These are phyloP conservation scores for Meloidogyne chitwoodi DNA, from an alignment of 1,140 invertebrate species.

Conservation along the genomic window DNA sequence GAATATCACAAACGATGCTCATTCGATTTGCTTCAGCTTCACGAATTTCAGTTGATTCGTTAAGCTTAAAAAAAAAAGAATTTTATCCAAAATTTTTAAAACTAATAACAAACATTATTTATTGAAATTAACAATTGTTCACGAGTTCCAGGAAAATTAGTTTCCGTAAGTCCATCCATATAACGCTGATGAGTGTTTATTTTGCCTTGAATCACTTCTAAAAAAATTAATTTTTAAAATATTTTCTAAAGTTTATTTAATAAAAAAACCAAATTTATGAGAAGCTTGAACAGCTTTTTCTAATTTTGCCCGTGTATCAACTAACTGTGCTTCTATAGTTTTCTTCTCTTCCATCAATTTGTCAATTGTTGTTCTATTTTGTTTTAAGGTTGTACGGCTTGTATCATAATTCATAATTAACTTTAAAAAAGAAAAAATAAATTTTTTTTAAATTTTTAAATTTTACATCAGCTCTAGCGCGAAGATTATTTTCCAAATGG, in stretches of 20 bases:
- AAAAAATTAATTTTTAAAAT: background rate
- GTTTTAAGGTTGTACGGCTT: slow-evolving; percentile 17
- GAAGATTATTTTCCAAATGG: slow-evolving; percentile 37
- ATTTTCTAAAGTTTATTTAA: background rate
- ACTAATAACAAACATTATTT: background rate
- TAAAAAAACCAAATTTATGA: slow-evolving; percentile 18
- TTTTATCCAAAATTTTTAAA: background rate
- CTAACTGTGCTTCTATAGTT: slow-evolving; percentile 14
- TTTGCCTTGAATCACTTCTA: slow-evolving; percentile 12
- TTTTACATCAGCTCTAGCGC: slow-evolving; percentile 7
- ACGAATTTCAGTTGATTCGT: background rate
- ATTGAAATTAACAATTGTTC: slow-evolving; percentile 8
- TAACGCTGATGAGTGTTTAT: slow-evolving; percentile 13
- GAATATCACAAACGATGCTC: background rate
- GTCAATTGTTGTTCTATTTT: slow-evolving; percentile 17
- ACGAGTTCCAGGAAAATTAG: background rate
- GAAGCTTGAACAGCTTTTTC: slow-evolving; percentile 22
- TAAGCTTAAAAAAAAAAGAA: slow-evolving; percentile 17
- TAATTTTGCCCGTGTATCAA: slow-evolving; percentile 1
- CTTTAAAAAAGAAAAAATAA: slow-evolving; percentile 4
- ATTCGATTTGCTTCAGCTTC: slow-evolving; percentile 23
- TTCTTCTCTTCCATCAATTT: slow-evolving; percentile 5
- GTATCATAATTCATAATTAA: slow-evolving; percentile 19
- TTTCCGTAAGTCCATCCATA: background rate
- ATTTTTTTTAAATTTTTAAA: background rate